phyloP scores from a whole-genome alignment of 2,888 invertebrate genomes.

The Synanthedon myopaeformis region DNA sequence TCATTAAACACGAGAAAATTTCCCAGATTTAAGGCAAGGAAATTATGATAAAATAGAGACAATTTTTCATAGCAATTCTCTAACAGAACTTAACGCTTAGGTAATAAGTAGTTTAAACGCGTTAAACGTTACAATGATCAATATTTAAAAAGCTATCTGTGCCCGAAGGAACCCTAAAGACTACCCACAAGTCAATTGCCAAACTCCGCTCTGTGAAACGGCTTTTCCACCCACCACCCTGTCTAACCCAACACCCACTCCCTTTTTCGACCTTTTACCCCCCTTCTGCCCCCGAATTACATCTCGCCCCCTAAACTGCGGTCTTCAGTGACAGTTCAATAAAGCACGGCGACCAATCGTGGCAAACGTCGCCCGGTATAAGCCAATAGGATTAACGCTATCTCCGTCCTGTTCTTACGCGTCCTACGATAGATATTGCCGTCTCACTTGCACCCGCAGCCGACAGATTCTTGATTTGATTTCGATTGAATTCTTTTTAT shows the following conservation, averaged over 20 bases:
- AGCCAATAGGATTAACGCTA: slow-evolving; percentile 70
- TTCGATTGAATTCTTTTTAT: slow-evolving; percentile 63
- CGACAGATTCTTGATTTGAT: slow-evolving; percentile 65
- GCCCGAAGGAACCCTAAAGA: slow-evolving; percentile 55
- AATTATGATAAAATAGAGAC: too few relatives aligned
- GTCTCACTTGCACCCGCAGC: slow-evolving; percentile 42
- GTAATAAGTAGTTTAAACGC: too few relatives aligned
- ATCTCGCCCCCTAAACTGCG: slow-evolving; percentile 61
- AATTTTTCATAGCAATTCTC: neutral
- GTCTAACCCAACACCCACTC: slow-evolving; percentile 13
- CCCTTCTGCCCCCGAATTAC: slow-evolving; percentile 60
- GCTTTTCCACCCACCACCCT: slow-evolving; percentile 29
- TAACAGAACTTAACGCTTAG: too few relatives aligned
- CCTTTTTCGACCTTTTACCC: slow-evolving; percentile 22
- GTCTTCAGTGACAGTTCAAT: slow-evolving; percentile 70
- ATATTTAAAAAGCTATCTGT: slow-evolving; percentile 13
- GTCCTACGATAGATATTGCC: slow-evolving; percentile 10
- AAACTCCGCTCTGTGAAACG: slow-evolving; percentile 59
- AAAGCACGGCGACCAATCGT: slow-evolving; percentile 66
- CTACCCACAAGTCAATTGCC: slow-evolving; percentile 70
- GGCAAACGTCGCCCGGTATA: slow-evolving; percentile 68
- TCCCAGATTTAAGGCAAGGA: too few relatives aligned
- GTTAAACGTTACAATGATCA: too few relatives aligned
- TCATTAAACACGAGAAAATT: too few relatives aligned
- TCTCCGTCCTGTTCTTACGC: slow-evolving; percentile 28